Conservation (phyloP, 1,140 invertebrate genomes). For the Sitodiplosis mosellana region DNA sequence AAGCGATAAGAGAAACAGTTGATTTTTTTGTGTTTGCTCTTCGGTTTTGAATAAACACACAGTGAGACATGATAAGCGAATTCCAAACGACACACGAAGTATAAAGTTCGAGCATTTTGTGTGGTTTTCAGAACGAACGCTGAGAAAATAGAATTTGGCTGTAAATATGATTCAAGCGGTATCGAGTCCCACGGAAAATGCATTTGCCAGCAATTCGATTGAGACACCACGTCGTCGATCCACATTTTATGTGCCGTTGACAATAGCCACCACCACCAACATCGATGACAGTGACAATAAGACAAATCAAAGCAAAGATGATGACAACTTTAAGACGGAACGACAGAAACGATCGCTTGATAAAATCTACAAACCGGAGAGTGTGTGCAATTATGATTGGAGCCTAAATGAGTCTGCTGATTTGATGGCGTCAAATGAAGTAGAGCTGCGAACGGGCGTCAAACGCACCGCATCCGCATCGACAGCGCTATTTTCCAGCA, state of each 20-base stretch:
- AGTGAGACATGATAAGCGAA: too few relatives aligned
- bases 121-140: too few relatives aligned
- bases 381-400: slow-evolving; percentile 21
- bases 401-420: slow-evolving; percentile 4
- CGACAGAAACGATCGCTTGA: neutral
- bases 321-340: neutral
- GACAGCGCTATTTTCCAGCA: neutral
- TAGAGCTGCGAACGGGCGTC: too few relatives aligned
- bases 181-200: too few relatives aligned
- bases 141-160: too few relatives aligned
- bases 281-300: neutral
- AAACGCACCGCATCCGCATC: neutral
- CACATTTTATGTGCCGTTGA: slow-evolving; percentile 37
- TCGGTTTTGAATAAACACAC: too few relatives aligned
- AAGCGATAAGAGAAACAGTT: too few relatives aligned
- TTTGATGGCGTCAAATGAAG: too few relatives aligned
- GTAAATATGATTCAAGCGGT: too few relatives aligned
- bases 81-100: too few relatives aligned
- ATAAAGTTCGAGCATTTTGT: too few relatives aligned
- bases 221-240: slow-evolving; percentile 30
- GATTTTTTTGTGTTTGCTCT: too few relatives aligned
- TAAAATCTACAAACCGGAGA: slow-evolving; percentile 1
- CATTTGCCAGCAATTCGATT: neutral
- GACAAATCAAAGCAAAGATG: slow-evolving; percentile 5
- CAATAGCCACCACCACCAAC: neutral